These are phyloP conservation scores for Drosophila ambigua DNA, from an alignment of 1,140 invertebrate genomes.

Conservation along the genomic window DNA sequence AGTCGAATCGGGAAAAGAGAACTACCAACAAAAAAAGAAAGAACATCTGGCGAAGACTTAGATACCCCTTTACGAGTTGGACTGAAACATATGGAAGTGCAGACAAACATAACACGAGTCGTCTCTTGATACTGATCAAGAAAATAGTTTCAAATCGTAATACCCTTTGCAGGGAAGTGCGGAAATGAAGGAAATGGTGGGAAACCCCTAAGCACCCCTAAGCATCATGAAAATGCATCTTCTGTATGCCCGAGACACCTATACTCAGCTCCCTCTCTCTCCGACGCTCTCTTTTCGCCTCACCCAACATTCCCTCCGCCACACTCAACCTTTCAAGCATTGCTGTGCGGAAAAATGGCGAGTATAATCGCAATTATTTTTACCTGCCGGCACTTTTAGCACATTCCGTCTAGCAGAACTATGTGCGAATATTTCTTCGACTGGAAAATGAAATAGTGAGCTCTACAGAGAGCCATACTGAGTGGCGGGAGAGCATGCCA, in stretches of 20 bases:
- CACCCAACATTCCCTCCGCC: background rate
- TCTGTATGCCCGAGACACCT: background rate
- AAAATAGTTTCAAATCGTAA: too few relatives aligned
- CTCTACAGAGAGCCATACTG: background rate
- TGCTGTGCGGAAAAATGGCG: conserved; percentile 34
- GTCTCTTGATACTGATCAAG: too few relatives aligned
- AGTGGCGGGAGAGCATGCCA: conserved; percentile 1
- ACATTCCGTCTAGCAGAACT: conserved; percentile 34
- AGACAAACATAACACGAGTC: too few relatives aligned
- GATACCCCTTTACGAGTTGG: too few relatives aligned
- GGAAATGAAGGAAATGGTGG: background rate
- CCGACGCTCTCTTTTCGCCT: background rate
- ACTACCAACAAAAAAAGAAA: too few relatives aligned
- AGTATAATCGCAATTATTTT: conserved; percentile 64
- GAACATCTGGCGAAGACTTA: too few relatives aligned
- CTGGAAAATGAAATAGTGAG: conserved; percentile 43
- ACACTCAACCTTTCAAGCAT: background rate
- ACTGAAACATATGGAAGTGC: too few relatives aligned
- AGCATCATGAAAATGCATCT: conserved; percentile 7
- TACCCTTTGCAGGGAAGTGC: too few relatives aligned
- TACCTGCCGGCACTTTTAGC: conserved; percentile 43
- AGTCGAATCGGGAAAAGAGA: too few relatives aligned
- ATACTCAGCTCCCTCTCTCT: too few relatives aligned
- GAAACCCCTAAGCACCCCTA: background rate
- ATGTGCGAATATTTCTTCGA: conserved; percentile 57